Evolutionary conservation across 2,113 vertebrate species (phyloP).

Genomic region (Mystacornis crossleyi): DNA sequence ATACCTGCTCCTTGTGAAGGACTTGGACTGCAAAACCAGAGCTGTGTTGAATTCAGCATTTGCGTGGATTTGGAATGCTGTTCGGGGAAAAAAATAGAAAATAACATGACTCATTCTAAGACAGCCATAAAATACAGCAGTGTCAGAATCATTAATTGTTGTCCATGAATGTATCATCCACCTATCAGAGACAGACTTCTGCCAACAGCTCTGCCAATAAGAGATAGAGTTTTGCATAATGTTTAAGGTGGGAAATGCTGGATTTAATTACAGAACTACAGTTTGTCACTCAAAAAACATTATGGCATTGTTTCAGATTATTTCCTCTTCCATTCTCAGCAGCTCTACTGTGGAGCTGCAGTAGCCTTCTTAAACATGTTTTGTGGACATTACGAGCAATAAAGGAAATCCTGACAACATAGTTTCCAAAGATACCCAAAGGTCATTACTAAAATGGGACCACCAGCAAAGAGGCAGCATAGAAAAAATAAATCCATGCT

Average conservation of each 20-base stretch:
- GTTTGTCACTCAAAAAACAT: background rate
- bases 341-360: background rate
- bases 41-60: background rate
- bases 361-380: background rate
- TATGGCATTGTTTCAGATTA: background rate
- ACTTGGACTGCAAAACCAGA: background rate
- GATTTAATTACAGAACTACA: background rate
- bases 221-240: background rate
- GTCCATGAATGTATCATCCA: background rate
- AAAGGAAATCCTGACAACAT: background rate
- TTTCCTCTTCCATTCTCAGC: background rate
- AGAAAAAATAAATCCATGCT: background rate
- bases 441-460: background rate
- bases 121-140: background rate
- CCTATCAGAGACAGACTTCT: conserved; percentile 13
- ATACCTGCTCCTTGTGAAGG: background rate
- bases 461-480: background rate
- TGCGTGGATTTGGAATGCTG: background rate
- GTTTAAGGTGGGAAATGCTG: conserved; percentile 13
- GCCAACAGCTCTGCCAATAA: background rate
- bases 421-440: background rate
- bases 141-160: conserved; percentile 26
- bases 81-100: background rate
- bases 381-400: background rate
- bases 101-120: conserved; percentile 8